Conservation (phyloP, 2,797 vertebrate species). For the Coluber constrictor region DNA sequence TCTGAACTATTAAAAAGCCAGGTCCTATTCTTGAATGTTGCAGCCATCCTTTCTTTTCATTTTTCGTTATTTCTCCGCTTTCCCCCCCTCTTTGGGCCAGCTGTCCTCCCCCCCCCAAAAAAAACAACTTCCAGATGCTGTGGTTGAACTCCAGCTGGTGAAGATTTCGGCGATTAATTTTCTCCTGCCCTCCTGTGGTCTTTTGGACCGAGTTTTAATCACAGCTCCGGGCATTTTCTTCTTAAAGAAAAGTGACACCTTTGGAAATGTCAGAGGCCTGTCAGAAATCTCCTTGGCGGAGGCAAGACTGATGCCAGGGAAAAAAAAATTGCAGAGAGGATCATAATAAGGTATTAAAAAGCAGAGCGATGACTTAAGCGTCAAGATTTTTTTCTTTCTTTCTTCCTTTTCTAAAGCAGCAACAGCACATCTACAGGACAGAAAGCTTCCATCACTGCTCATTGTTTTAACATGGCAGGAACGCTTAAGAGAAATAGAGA, state of each 20-base stretch:
- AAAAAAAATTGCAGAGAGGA: slow-evolving; percentile 29
- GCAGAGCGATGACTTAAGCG: background rate
- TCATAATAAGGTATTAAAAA: slow-evolving; percentile 50
- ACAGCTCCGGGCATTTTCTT: slow-evolving; percentile 19
- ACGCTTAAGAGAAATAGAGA: background rate
- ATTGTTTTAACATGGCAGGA: slow-evolving; percentile 29
- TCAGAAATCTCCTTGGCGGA: slow-evolving; percentile 5
- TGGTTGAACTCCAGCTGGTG: slow-evolving; percentile 4
- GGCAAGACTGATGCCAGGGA: slow-evolving; percentile 26
- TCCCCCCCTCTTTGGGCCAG: slow-evolving; percentile 6
- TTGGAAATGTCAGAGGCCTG: slow-evolving; percentile 50
- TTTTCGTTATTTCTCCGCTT: background rate
- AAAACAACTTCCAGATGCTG: background rate
- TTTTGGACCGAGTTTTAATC: slow-evolving; percentile 25
- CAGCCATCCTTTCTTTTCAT: rapidly evolving
- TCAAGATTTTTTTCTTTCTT: slow-evolving; percentile 49
- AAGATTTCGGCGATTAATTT: slow-evolving; percentile 36
- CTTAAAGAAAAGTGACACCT: slow-evolving; percentile 37
- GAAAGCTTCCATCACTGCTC: slow-evolving; percentile 43
- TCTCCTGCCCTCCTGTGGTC: background rate
- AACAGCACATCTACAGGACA: slow-evolving; percentile 47
- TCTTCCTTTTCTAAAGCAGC: background rate
- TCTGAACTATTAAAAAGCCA: slow-evolving; percentile 3
- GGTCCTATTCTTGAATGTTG: background rate
- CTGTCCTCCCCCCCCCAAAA: background rate